phyloP scores from a whole-genome alignment of 2,797 vertebrate species.

The Odontamblyopus lacepedii region DNA sequence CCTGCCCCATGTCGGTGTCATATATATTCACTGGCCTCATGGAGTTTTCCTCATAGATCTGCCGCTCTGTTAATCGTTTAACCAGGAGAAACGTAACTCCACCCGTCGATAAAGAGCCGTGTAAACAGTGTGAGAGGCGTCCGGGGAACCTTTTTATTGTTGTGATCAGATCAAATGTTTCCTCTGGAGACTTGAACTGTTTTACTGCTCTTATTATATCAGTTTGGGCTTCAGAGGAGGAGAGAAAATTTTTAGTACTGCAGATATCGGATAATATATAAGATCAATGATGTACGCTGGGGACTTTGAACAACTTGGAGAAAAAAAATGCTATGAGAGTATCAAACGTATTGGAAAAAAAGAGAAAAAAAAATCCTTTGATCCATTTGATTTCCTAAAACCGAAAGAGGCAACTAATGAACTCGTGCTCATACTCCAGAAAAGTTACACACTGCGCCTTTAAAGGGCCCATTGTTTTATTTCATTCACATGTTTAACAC shows the following conservation, averaged over 20 bases:
- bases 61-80: conserved; percentile 14
- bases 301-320: too few relatives aligned
- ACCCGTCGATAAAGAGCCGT: conserved; percentile 9
- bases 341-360: too few relatives aligned
- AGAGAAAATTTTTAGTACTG: too few relatives aligned
- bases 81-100: conserved; percentile 9
- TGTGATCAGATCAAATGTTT: background rate
- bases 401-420: too few relatives aligned
- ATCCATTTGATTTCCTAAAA: too few relatives aligned
- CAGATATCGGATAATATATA: background rate
- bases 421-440: too few relatives aligned
- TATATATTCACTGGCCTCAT: conserved; percentile 20
- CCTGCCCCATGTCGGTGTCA: background rate
- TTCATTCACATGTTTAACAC: too few relatives aligned
- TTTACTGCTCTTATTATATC: background rate
- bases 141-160: background rate
- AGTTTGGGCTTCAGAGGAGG: background rate
- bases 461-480: too few relatives aligned
- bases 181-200: background rate
- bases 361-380: too few relatives aligned
- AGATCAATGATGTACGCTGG: too few relatives aligned
- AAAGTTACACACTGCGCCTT: too few relatives aligned
- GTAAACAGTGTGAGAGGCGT: background rate
- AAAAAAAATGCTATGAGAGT: too few relatives aligned
- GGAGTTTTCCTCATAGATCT: conserved; percentile 24